phyloP scores from a whole-genome alignment of 2,888 invertebrate genomes.

The Dynastes grantii region DNA sequence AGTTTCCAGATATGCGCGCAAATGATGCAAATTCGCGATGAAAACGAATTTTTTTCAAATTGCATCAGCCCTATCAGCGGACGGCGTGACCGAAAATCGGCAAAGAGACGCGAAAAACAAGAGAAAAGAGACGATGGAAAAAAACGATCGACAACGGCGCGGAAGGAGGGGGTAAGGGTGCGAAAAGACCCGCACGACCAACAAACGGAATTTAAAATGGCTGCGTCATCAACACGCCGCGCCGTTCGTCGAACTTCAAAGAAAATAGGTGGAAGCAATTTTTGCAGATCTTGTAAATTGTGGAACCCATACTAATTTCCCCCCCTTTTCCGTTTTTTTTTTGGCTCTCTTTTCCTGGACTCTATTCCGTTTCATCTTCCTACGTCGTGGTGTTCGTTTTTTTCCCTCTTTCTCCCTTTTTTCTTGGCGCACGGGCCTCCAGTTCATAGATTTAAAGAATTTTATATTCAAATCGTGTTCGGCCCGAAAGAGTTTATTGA shows the following conservation, averaged over 20 bases:
- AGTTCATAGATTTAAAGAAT: conserved; percentile 34
- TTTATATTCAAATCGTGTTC: conserved; percentile 42
- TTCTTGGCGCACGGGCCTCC: conserved; percentile 1
- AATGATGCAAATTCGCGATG: conserved; percentile 22
- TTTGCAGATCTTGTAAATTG: conserved; percentile 52
- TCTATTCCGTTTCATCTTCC: conserved; percentile 8
- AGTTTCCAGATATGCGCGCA: not conserved
- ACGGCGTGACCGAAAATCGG: conserved; percentile 3
- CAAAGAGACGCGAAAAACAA: conserved; percentile 2
- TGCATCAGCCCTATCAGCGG: not conserved
- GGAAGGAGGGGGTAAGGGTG: not conserved
- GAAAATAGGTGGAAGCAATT: conserved; percentile 48
- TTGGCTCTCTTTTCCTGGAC: not conserved
- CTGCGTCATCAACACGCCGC: conserved; percentile 48
- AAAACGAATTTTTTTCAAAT: conserved; percentile 22
- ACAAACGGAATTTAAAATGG: conserved; percentile 52
- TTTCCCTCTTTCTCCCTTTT: not conserved
- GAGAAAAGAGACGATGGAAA: not conserved
- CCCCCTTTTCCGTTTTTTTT: conserved; percentile 16
- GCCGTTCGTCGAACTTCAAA: conserved; percentile 45
- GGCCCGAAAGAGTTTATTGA: conserved; percentile 32
- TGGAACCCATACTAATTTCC: conserved; percentile 50
- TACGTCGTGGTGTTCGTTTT: not conserved
- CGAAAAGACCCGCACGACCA: conserved; percentile 21
- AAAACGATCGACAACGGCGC: not conserved